phyloP scores from a whole-genome alignment of 2,888 invertebrate species.

The Lithodes maja region DNA sequence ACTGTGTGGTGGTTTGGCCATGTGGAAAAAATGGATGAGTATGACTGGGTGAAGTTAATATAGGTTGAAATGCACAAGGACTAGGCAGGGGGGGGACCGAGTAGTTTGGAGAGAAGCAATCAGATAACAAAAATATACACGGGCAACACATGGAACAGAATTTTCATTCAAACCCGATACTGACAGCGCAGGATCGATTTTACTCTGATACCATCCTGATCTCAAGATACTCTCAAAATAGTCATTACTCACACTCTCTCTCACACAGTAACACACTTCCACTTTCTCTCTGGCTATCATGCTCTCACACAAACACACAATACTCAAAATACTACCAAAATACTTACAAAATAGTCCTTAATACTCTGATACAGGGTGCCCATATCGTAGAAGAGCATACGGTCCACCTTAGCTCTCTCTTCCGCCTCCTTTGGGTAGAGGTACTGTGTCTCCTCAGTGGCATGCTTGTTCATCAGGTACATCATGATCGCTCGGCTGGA shows the following conservation, averaged over 20 bases:
- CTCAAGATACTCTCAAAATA: no score
- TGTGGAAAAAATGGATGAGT: no score
- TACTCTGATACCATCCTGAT: no score
- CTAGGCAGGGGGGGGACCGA: background rate
- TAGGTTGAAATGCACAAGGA: background rate
- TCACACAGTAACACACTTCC: background rate
- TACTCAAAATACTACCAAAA: background rate
- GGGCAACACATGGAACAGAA: no score
- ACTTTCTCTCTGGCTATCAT: background rate
- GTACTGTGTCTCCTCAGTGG: constrained; percentile 70
- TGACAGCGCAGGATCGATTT: no score
- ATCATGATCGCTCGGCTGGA: constrained; percentile 73
- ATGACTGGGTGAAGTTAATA: background rate
- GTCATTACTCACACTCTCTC: background rate
- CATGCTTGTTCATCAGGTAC: constrained; percentile 73
- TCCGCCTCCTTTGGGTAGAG: constrained; percentile 73
- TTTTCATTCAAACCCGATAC: no score
- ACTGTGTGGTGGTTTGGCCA: no score
- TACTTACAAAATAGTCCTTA: constrained; percentile 73
- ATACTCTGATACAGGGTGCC: constrained; percentile 73
- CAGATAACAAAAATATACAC: no score
- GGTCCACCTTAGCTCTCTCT: constrained; percentile 73
- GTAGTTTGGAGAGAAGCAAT: background rate
- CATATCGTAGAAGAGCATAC: constrained; percentile 73
- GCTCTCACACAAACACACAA: background rate